A percentile compares a stretch with the other conserved stretches of the same genome.
These are phyloP conservation scores for Ctenodactylus gundi DNA, from an alignment of 2,113 vertebrate species.

Conservation along the genomic window DNA sequence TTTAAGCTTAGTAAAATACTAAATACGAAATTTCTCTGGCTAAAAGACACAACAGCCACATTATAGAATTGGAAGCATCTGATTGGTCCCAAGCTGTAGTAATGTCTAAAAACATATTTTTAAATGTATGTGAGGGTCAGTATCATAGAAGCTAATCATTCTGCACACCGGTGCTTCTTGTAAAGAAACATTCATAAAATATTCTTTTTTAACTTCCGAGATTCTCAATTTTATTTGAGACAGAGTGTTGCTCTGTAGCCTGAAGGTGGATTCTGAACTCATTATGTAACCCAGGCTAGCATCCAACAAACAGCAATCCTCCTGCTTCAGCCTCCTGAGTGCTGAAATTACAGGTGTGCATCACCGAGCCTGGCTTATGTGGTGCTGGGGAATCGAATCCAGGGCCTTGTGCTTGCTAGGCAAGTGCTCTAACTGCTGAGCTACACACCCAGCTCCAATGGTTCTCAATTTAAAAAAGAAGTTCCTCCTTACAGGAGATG, in stretches of 20 bases:
- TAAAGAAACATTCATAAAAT: constrained; percentile 3
- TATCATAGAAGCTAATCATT: background rate
- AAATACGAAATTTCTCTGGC: constrained; percentile 57
- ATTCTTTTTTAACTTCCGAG: constrained; percentile 1
- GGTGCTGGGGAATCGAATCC: too few relatives aligned
- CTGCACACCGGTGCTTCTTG: constrained; percentile 48
- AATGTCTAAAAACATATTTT: constrained; percentile 54
- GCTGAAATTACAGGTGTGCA: too few relatives aligned
- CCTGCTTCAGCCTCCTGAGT: too few relatives aligned
- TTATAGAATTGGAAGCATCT: constrained; percentile 54
- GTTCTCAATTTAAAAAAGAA: background rate
- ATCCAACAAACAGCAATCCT: too few relatives aligned
- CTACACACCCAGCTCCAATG: too few relatives aligned
- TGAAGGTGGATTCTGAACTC: too few relatives aligned
- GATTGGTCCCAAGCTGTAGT: background rate
- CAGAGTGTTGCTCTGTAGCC: too few relatives aligned
- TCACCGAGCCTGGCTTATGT: too few relatives aligned
- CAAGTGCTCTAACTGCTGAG: too few relatives aligned
- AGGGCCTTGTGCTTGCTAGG: too few relatives aligned
- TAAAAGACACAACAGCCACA: constrained; percentile 71
- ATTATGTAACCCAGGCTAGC: too few relatives aligned
- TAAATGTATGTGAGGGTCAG: constrained; percentile 12
- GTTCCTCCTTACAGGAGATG: background rate
- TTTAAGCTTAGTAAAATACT: constrained; percentile 39
- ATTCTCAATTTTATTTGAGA: background rate